These are phyloP conservation scores for Salarias fasciatus DNA, from an alignment of 2,797 vertebrate genomes.

Conservation along the genomic window DNA sequence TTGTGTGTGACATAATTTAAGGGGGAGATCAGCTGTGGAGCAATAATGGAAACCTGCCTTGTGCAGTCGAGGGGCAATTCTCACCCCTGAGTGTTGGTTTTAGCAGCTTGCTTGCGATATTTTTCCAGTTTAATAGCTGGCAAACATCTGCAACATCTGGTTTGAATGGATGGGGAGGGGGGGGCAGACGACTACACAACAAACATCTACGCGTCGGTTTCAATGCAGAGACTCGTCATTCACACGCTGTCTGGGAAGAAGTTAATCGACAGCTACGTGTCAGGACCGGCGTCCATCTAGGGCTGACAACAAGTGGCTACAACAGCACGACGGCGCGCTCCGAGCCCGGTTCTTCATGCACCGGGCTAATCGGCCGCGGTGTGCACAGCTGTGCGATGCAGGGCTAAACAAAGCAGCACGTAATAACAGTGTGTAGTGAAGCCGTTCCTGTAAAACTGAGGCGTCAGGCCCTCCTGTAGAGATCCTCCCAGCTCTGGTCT, in stretches of 20 bases:
- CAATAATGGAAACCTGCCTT: slow-evolving; percentile 56
- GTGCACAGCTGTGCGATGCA: slow-evolving; percentile 54
- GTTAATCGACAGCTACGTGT: slow-evolving; percentile 40
- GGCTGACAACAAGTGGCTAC: slow-evolving; percentile 34
- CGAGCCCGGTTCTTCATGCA: slow-evolving; percentile 15
- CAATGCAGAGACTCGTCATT: slow-evolving; percentile 51
- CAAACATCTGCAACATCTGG: slow-evolving; percentile 77
- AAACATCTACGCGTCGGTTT: slow-evolving; percentile 59
- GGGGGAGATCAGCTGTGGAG: slow-evolving; percentile 57
- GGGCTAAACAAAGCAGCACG: slow-evolving; percentile 38
- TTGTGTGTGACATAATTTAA: slow-evolving; percentile 49
- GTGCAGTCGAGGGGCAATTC: slow-evolving; percentile 60
- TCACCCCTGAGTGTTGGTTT: slow-evolving; percentile 69
- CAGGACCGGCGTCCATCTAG: slow-evolving; percentile 10
- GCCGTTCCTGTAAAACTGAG: slow-evolving; percentile 22
- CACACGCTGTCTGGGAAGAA: slow-evolving; percentile 46
- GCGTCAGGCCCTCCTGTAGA: slow-evolving; percentile 15
- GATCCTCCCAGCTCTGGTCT: slow-evolving; percentile 15
- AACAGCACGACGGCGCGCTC: slow-evolving; percentile 23
- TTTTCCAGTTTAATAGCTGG: slow-evolving; percentile 68
- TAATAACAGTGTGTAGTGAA: slow-evolving; percentile 32
- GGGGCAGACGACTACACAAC: slow-evolving; percentile 48
- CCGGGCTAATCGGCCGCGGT: slow-evolving; percentile 22
- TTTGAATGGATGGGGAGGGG: slow-evolving; percentile 55
- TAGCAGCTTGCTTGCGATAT: slow-evolving; percentile 68